Base-by-base conservation (phyloP, 2,113 vertebrate species). In the Plectropomus leopardus region DNA sequence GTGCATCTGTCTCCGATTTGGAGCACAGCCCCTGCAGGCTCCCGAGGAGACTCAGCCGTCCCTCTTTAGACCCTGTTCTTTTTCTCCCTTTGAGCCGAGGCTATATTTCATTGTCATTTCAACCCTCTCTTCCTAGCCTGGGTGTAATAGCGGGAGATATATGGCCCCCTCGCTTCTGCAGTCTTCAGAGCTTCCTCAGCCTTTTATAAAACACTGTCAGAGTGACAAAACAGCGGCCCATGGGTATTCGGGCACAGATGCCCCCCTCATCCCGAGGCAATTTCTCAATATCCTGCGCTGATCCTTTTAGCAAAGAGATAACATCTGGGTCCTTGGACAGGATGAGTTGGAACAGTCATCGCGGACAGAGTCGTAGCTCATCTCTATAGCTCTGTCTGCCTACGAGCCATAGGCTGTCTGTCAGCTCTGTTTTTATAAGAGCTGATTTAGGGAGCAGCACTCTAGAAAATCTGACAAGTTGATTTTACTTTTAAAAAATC, bases 191-290 rank as follows among this genome's bases (percentile, higher is more conserved):
- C 89, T 93, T 91, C 92, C 90, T 89, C 83, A 72, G 89, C 86
- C 85, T 90, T 91, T 93, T 92, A 92, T 92, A 93, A 93, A 93
- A 88, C 86, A 90, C 86, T 94, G 93, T 94, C 94, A 94, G 83
- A 86, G 90, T 94, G 93, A 94, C 92, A 94, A 92, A 94, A 93
- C 89, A 86, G 91, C 76, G 76, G 91, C 92, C 88, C 85, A 57
- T 87, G 90, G 92, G 88, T 92, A 81, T 91, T 84, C 28, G 42
- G 86, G 88, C 90, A 89, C 91, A 92, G 91, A 90, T 92, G 80
- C 85, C 77, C 81, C 69, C 86, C 75, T 83, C 76, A 65, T 91
- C 88, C 83, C 48, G 32, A 68, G 82, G 91, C 86, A 42, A 88
- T 93, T 77, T 72, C 89, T 94, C 92, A 92, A 80, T 78, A 92